Conservation (phyloP, 2,888 invertebrate genomes). For the Nomada ferruginata region DNA sequence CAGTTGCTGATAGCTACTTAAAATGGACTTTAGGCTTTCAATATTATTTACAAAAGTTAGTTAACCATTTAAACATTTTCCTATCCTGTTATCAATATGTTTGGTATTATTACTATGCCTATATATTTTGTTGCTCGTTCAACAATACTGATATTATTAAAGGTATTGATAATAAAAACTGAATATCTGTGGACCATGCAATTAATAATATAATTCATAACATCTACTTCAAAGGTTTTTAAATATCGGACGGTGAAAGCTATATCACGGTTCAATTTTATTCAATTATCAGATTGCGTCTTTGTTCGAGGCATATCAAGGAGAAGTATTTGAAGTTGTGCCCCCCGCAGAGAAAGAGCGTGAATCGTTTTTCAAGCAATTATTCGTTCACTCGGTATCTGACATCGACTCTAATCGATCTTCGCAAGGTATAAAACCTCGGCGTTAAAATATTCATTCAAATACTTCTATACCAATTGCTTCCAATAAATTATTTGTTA, state of each 20-base stretch:
- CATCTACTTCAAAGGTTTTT: too few relatives aligned
- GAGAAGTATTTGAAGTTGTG: constrained; percentile 76
- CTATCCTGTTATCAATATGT: too few relatives aligned
- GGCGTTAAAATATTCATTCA: neutral
- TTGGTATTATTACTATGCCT: too few relatives aligned
- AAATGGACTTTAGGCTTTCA: neutral
- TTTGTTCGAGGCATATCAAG: constrained; percentile 77
- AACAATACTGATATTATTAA: too few relatives aligned
- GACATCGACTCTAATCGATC: constrained; percentile 75
- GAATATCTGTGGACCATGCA: too few relatives aligned
- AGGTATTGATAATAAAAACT: too few relatives aligned
- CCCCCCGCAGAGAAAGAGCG: constrained; percentile 74
- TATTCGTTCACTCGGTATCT: constrained; percentile 69
- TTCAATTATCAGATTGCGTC: constrained; percentile 70
- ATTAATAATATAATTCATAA: too few relatives aligned
- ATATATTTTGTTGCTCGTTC: too few relatives aligned
- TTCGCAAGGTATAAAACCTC: constrained; percentile 71
- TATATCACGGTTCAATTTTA: neutral
- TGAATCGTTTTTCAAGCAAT: constrained; percentile 77
- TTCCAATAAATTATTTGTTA: neutral
- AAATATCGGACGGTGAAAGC: neutral
- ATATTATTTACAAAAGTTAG: too few relatives aligned
- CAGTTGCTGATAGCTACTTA: neutral
- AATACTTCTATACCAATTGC: neutral
- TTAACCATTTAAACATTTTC: too few relatives aligned